phyloP scores from a whole-genome alignment of 1,140 invertebrate species.

The Hormaphis cornu region DNA sequence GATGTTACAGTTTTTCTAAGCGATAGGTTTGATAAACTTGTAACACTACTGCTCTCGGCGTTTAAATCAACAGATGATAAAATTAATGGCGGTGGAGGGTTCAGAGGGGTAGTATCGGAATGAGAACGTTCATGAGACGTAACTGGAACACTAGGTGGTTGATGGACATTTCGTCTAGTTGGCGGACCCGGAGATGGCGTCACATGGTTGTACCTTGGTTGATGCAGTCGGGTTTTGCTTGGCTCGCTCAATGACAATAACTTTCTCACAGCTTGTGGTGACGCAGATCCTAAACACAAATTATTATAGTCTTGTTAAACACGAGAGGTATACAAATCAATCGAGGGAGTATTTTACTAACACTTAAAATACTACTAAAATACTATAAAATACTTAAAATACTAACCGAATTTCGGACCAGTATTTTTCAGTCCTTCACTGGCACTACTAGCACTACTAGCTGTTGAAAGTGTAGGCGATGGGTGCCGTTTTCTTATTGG shows the following conservation, averaged over 20 bases:
- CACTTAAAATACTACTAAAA: neutral
- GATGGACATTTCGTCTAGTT: slow-evolving; percentile 42
- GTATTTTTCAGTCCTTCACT: slow-evolving; percentile 62
- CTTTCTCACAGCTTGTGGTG: slow-evolving; percentile 89
- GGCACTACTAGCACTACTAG: slow-evolving; percentile 78
- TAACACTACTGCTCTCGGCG: slow-evolving; percentile 89
- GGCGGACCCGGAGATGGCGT: slow-evolving; percentile 51
- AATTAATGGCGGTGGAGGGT: slow-evolving; percentile 40
- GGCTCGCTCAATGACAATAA: slow-evolving; percentile 77
- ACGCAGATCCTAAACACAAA: slow-evolving; percentile 68
- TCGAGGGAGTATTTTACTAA: too few species aligned
- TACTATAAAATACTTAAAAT: neutral
- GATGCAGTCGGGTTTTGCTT: slow-evolving; percentile 77
- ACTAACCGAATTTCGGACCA: slow-evolving; percentile 56
- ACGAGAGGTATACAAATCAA: too few species aligned
- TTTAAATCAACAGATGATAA: slow-evolving; percentile 79
- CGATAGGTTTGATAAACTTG: slow-evolving; percentile 79
- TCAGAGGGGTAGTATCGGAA: slow-evolving; percentile 64
- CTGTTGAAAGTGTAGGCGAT: slow-evolving; percentile 79
- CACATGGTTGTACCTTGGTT: slow-evolving; percentile 54
- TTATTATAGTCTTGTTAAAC: neutral
- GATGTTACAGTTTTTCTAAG: slow-evolving; percentile 74
- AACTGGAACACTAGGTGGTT: slow-evolving; percentile 40
- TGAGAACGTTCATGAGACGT: slow-evolving; percentile 73
- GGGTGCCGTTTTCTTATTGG: slow-evolving; percentile 61